phyloP scores from a whole-genome alignment of 2,113 vertebrate genomes.

The Polypterus bichir region DNA sequence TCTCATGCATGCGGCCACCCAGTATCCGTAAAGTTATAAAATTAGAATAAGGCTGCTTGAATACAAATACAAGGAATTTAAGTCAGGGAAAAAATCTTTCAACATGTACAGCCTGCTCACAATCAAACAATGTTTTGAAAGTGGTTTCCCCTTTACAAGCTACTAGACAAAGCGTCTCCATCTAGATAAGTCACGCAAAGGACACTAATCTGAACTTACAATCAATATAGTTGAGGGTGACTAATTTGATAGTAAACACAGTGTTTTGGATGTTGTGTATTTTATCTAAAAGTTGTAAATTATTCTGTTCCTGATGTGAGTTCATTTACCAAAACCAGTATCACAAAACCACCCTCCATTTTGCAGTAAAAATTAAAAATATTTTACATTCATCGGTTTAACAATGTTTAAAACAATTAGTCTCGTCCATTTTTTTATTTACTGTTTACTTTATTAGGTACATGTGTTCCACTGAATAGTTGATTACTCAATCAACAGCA shows the following conservation, averaged over 20 bases:
- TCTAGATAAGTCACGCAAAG: conserved; percentile 33
- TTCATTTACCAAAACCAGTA: too few species aligned
- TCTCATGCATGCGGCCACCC: background rate
- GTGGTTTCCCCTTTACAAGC: conserved; percentile 24
- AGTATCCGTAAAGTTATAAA: background rate
- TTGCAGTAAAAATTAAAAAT: too few species aligned
- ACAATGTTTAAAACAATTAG: too few species aligned
- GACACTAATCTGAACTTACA: conserved; percentile 35
- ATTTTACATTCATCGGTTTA: too few species aligned
- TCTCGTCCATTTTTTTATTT: too few species aligned
- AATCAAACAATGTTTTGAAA: conserved; percentile 28
- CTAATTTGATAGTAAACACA: conserved; percentile 44
- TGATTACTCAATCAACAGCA: too few species aligned
- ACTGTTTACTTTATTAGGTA: too few species aligned
- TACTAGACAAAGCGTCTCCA: conserved; percentile 35
- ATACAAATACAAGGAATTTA: conserved; percentile 11
- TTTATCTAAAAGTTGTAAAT: conserved; percentile 24
- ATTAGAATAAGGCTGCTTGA: background rate
- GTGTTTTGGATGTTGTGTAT: conserved; percentile 43
- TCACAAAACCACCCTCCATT: too few species aligned
- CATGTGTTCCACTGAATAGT: too few species aligned
- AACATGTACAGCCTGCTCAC: conserved; percentile 4
- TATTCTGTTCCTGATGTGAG: too few species aligned
- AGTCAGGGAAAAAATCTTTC: conserved; percentile 2
- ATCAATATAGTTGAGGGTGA: conserved; percentile 35